Evolutionary conservation across 1,140 invertebrate genomes (phyloP).

Genomic region (Plutomurus gul): DNA sequence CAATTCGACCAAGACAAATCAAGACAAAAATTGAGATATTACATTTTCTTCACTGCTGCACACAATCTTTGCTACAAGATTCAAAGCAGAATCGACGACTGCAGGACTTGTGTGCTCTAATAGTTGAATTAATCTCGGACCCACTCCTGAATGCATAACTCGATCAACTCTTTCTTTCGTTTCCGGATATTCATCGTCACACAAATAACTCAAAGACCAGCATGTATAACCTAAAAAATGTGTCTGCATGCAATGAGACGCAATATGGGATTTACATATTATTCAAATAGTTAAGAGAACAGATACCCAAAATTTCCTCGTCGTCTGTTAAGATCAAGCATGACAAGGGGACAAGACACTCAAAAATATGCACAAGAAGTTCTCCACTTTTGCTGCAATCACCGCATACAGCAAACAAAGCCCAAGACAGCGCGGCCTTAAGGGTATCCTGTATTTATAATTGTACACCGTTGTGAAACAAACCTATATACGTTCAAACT

Average conservation of each 20-base stretch:
- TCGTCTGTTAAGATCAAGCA: neutral
- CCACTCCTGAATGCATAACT: neutral
- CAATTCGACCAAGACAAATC: neutral
- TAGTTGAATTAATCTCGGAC: neutral
- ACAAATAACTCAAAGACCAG: neutral
- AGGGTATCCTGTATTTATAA: too few relatives aligned
- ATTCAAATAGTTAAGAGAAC: too few relatives aligned
- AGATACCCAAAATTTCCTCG: neutral
- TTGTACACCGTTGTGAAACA: too few relatives aligned
- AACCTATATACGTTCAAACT: too few relatives aligned
- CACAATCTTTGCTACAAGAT: neutral
- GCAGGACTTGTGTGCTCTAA: neutral
- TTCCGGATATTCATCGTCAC: neutral
- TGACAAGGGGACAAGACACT: neutral
- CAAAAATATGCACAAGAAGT: neutral
- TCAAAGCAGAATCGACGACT: neutral
- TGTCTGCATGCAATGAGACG: too few relatives aligned
- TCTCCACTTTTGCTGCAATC: neutral
- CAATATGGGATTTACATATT: too few relatives aligned
- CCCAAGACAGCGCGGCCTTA: too few relatives aligned
- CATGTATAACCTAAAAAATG: neutral
- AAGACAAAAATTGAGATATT: neutral
- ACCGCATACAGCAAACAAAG: neutral
- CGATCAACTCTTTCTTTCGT: neutral
- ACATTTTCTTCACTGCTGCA: slow-evolving; percentile 53